Conservation (phyloP, 2,113 vertebrate species). For the Catagonus wagneri region DNA sequence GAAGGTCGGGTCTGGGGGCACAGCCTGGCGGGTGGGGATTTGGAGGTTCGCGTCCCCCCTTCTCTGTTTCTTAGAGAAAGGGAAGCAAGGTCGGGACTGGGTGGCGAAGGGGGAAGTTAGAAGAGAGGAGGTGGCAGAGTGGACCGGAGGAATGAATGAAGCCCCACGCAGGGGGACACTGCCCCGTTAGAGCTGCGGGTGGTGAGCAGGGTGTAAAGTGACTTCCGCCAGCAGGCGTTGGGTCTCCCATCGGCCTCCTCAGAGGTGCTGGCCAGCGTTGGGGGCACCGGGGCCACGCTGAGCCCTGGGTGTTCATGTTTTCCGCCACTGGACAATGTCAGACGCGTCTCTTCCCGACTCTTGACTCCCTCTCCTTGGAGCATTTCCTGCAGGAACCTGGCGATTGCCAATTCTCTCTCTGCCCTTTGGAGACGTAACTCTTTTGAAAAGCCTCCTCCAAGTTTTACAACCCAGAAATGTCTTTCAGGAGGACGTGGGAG, state of each 20-base stretch:
- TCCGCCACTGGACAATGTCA: accelerated
- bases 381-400: background rate
- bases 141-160: background rate
- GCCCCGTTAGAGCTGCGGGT: background rate
- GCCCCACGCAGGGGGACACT: background rate
- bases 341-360: background rate
- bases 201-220: background rate
- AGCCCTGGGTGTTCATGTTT: accelerated
- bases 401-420: background rate
- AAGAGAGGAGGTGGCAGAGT: background rate
- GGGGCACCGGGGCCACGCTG: background rate
- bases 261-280: background rate
- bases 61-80: no score
- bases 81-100: no score
- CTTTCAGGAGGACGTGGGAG: background rate
- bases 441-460: background rate
- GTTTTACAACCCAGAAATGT: background rate
- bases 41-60: no score
- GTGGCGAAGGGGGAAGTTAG: background rate
- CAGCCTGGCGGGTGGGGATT: no score
- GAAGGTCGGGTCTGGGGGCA: no score
- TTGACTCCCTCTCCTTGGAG: background rate
- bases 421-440: background rate
- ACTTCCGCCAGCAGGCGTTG: background rate
- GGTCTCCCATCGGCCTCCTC: accelerated